Conservation (phyloP, 2,888 invertebrate species). For the Hirudinaria manillensis region DNA sequence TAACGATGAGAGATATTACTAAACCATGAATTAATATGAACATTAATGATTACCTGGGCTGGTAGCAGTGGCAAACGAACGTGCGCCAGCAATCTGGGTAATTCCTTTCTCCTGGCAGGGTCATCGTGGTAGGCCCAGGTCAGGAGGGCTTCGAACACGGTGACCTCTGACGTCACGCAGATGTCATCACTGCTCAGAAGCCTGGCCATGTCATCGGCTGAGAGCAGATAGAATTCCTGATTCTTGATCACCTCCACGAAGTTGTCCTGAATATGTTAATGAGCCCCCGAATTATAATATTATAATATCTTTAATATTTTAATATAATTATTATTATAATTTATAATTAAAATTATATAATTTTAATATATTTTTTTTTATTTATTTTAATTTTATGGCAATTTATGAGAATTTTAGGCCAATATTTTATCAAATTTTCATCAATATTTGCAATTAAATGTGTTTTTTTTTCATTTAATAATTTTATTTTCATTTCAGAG, state of each 20-base stretch:
- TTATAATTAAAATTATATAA: no score
- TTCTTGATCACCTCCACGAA: slow-evolving; percentile 69
- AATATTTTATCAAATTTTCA: no score
- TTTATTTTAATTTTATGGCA: no score
- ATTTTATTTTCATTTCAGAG: no score
- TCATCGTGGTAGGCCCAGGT: slow-evolving; percentile 79
- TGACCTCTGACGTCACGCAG: slow-evolving; percentile 79
- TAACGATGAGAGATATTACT: no score
- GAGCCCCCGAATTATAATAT: background rate
- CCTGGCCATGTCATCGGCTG: slow-evolving; percentile 72
- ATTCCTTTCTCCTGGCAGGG: slow-evolving; percentile 60
- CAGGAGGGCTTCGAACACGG: slow-evolving; percentile 73
- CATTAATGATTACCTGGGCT: slow-evolving; percentile 62
- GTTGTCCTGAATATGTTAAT: slow-evolving; percentile 53
- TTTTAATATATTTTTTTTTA: no score
- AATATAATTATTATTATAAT: background rate
- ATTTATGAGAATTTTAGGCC: no score
- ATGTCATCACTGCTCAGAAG: slow-evolving; percentile 81
- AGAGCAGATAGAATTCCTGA: slow-evolving; percentile 74
- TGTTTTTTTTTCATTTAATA: no score
- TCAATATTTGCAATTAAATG: no score
- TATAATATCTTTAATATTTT: no score
- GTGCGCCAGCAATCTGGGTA: slow-evolving; percentile 68
- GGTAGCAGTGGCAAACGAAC: slow-evolving; percentile 78
- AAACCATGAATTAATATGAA: no score